A percentile compares a stretch with the other conserved stretches of the same genome.
Evolutionary conservation across 2,888 invertebrate species (phyloP).

Genomic region (Carcina quercana): DNA sequence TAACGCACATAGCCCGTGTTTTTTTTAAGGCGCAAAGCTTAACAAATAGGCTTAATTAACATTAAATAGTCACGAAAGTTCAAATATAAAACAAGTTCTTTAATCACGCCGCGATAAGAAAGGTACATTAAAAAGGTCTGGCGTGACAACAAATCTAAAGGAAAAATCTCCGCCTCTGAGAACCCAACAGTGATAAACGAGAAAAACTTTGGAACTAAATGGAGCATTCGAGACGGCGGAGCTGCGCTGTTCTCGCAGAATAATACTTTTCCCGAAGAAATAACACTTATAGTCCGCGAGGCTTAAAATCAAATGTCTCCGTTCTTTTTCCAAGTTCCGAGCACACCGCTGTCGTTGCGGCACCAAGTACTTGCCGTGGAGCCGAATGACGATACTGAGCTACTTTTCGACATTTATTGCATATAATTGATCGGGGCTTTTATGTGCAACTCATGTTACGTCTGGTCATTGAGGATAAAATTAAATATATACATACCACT

Average conservation of each 20-base stretch:
- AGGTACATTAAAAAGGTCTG: constrained; percentile 75
- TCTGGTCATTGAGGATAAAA: too few relatives aligned
- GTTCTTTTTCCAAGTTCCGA: constrained; percentile 52
- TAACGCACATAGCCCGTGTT: too few relatives aligned
- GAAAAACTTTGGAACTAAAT: constrained; percentile 75
- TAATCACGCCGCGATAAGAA: constrained; percentile 68
- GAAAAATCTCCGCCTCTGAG: constrained; percentile 73
- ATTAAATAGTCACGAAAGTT: constrained; percentile 17
- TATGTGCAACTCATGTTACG: too few relatives aligned
- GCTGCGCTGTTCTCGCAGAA: constrained; percentile 69
- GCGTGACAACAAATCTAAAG: constrained; percentile 76
- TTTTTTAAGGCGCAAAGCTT: too few relatives aligned
- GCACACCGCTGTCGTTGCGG: constrained; percentile 36
- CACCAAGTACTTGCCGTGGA: too few relatives aligned
- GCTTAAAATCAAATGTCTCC: constrained; percentile 73
- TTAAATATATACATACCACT: too few relatives aligned
- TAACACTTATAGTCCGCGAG: constrained; percentile 73
- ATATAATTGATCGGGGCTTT: too few relatives aligned
- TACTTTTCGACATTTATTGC: too few relatives aligned
- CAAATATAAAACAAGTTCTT: constrained; percentile 49
- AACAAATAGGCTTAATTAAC: constrained; percentile 6
- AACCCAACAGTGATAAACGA: constrained; percentile 74
- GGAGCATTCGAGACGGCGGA: constrained; percentile 72
- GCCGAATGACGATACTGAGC: too few relatives aligned
- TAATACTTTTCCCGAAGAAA: constrained; percentile 72